Evolutionary conservation across 2,797 vertebrate species (phyloP).

Genomic region (Setipinna tenuifilis): DNA sequence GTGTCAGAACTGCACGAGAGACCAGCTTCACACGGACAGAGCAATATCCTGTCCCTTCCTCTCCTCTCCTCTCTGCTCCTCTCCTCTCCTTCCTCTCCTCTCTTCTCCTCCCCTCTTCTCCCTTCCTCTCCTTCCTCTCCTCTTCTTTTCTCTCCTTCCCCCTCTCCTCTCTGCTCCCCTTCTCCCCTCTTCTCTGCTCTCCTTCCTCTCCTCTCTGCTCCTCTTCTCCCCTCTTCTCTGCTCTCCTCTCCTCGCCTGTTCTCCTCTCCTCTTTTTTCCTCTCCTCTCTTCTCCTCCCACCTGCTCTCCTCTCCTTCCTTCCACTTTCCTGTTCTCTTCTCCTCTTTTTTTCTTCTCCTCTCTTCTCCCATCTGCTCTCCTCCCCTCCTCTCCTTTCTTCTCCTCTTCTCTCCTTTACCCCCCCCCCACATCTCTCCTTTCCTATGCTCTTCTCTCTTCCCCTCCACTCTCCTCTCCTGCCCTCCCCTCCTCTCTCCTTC

Average conservation of each 20-base stretch:
- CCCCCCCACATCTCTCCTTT: background rate
- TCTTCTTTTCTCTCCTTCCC: too few relatives aligned
- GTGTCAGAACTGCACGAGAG: constrained; percentile 27
- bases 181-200: constrained; percentile 9
- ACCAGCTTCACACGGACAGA: constrained; percentile 24
- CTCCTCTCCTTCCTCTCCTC: too few relatives aligned
- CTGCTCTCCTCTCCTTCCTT: too few relatives aligned
- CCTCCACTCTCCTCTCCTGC: background rate
- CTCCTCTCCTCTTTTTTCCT: too few relatives aligned
- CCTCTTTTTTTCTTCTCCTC: background rate
- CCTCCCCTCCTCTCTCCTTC: background rate
- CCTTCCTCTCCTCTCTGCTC: too few relatives aligned
- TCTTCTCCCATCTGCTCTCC: background rate
- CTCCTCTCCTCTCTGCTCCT: too few relatives aligned
- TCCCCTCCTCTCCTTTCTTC: background rate
- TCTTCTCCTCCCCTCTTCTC: too few relatives aligned
- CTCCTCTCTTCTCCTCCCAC: too few relatives aligned
- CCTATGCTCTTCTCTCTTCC: background rate
- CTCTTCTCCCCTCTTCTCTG: background rate
- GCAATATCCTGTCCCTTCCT: constrained; percentile 25
- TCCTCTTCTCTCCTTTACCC: background rate
- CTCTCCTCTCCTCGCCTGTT: background rate
- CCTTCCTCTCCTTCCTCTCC: too few relatives aligned
- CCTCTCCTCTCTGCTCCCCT: too few relatives aligned
- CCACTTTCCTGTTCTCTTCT: too few relatives aligned